A percentile compares a stretch with the other conserved stretches of the same genome.
These are phyloP conservation scores for Nymphicus hollandicus DNA, from an alignment of 2,113 vertebrate genomes.

Conservation along the genomic window DNA sequence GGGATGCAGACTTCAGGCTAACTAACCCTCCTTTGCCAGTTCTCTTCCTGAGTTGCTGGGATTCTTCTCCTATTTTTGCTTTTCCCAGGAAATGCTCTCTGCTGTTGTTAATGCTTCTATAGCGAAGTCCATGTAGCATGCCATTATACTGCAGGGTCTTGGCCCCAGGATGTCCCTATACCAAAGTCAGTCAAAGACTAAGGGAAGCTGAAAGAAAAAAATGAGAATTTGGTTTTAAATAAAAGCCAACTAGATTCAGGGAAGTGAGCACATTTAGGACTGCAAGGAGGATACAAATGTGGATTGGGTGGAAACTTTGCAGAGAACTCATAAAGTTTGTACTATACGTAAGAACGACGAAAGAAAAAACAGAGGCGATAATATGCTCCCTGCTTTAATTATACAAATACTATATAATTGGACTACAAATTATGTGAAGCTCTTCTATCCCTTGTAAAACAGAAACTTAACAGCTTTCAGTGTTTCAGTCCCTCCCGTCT, in stretches of 20 bases:
- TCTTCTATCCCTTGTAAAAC: neutral
- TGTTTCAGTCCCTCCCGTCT: neutral
- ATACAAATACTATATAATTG: neutral
- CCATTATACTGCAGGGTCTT: neutral
- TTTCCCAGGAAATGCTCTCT: neutral
- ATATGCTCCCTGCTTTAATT: neutral
- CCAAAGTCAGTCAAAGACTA: neutral
- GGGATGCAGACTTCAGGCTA: neutral
- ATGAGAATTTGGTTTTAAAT: neutral
- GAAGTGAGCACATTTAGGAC: neutral
- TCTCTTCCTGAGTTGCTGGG: neutral
- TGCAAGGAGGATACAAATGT: neutral
- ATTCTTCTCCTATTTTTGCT: neutral
- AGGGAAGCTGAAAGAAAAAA: neutral
- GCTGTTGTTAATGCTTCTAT: neutral
- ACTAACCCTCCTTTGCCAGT: neutral
- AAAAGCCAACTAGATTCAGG: neutral
- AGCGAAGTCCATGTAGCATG: neutral
- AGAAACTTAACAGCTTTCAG: neutral
- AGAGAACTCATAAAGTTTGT: neutral
- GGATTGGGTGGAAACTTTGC: neutral
- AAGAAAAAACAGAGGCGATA: neutral
- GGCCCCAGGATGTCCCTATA: rapidly evolving
- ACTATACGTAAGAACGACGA: neutral
- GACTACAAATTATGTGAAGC: neutral